These are phyloP conservation scores for Cydia strobilella DNA, from an alignment of 1,140 invertebrate genomes.

Conservation along the genomic window DNA sequence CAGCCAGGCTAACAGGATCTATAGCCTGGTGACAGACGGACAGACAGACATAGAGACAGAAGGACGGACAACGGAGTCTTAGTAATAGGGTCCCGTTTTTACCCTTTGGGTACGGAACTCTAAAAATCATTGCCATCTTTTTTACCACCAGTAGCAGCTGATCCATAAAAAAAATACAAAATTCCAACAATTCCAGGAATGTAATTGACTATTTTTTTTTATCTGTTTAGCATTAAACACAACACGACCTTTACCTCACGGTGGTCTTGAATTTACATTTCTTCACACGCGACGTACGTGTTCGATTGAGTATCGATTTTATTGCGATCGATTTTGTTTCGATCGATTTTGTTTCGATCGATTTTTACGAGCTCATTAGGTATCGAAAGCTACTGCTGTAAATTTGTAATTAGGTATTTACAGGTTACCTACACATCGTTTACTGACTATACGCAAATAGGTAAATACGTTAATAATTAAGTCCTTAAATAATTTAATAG, in stretches of 20 bases:
- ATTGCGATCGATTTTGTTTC: conserved; percentile 7
- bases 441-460: too few species aligned
- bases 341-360: conserved; percentile 5
- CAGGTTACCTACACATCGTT: too few species aligned
- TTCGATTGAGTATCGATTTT: not conserved
- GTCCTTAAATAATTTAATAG: too few species aligned
- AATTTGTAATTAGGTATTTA: not conserved
- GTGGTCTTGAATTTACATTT: not conserved
- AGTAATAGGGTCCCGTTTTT: too few species aligned
- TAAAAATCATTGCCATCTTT: not conserved
- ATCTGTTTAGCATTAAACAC: conserved; percentile 11
- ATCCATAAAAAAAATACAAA: not conserved
- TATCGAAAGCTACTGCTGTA: not conserved
- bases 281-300: not conserved
- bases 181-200: conserved; percentile 1
- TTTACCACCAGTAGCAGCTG: not conserved
- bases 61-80: too few species aligned
- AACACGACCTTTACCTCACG: not conserved
- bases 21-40: too few species aligned
- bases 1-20: too few species aligned
- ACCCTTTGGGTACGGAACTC: too few species aligned
- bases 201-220: not conserved
- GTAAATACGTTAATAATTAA: too few species aligned
- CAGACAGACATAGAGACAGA: too few species aligned
- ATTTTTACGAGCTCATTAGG: not conserved